These are phyloP conservation scores for Streblospio benedicti DNA, from an alignment of 1,140 invertebrate species.

Conservation along the genomic window DNA sequence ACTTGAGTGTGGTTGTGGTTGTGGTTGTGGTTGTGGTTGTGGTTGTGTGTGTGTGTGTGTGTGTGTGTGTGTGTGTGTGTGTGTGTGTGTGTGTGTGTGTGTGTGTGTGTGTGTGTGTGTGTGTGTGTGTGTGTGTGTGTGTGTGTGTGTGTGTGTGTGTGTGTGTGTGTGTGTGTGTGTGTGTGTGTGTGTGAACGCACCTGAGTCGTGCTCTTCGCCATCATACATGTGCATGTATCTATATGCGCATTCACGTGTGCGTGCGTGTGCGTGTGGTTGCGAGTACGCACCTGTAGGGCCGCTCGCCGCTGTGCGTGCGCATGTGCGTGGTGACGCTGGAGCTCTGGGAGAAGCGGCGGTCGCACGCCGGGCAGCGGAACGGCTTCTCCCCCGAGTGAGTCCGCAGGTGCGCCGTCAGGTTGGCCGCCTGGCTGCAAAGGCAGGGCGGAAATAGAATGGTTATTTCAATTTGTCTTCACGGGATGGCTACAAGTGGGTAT, in stretches of 20 bases:
- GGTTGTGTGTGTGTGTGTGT: slow-evolving; percentile 1
- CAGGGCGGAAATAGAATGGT: too few relatives aligned
- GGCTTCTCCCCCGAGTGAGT: slow-evolving; percentile 22
- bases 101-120: slow-evolving; percentile 12
- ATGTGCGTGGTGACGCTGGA: slow-evolving; percentile 73
- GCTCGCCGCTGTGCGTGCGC: slow-evolving; percentile 69
- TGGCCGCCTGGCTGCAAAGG: slow-evolving; percentile 49
- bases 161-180: slow-evolving; percentile 10
- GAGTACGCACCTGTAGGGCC: slow-evolving; percentile 57
- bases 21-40: background rate
- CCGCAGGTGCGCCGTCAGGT: slow-evolving; percentile 23
- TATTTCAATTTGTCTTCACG: too few relatives aligned
- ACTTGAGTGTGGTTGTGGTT: background rate
- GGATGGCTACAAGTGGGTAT: too few relatives aligned
- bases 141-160: slow-evolving; percentile 13
- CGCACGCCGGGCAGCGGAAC: slow-evolving; percentile 78
- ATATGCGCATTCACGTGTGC: slow-evolving; percentile 2
- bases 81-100: slow-evolving; percentile 7
- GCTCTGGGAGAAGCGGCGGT: slow-evolving; percentile 75
- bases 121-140: slow-evolving; percentile 6
- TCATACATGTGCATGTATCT: slow-evolving; percentile 9
- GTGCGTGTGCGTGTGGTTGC: slow-evolving; percentile 3
- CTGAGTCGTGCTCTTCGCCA: too few relatives aligned
- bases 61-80: slow-evolving; percentile 7
- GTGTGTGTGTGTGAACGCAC: background rate